Base-by-base conservation (phyloP, 2,888 invertebrate genomes). In the Phengaris alcon region DNA sequence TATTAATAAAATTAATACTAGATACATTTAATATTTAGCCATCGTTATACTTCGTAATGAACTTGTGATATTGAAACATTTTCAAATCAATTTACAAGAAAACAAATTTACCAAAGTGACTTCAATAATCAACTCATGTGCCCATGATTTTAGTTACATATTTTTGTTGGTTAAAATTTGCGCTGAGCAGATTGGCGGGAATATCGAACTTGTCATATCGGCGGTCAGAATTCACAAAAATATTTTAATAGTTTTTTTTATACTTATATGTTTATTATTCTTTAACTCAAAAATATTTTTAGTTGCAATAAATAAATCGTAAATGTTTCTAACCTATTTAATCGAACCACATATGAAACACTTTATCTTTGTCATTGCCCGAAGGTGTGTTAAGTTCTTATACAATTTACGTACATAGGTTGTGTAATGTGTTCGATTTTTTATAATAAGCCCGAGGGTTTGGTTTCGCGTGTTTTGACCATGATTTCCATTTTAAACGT, bases 401-500 rank as follows among this genome's bases (percentile, higher is more conserved):
- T 59, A 22, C 22, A 9, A 22, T 35, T 64, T 44, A 35, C 64
- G 7, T 6, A 35, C 64, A 3, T 6, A 9, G 55, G 22, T 55
- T 68, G 46, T 76, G 68, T 74, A 54, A 76, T 35, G 35, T 35
- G 48, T 44, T 68, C 72, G 59, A 51, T 75, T 22, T 54, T 54
- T 57, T 54, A 59, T 15, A 72, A 75, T 48, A 54, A 57, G 57
- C 69, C 46, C 55, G 22, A 59, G 22, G 51, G 51, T 69, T 51
- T 68, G 51, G 48, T 6, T 52, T 59, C 52, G 46, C 54, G 54
- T 74, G 22, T 74, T 51, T 68, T 69, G 57, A 52, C 75, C 59
- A 68, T 59, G 59, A 69, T 72, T 73, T 69, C 22, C 55, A 73
- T 48, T 75, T 55, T 51, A 46, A 75, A 68, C 51, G 68, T 70